Evolutionary conservation across 2,888 invertebrate genomes (phyloP).

Genomic region (Teleiodes luculella): DNA sequence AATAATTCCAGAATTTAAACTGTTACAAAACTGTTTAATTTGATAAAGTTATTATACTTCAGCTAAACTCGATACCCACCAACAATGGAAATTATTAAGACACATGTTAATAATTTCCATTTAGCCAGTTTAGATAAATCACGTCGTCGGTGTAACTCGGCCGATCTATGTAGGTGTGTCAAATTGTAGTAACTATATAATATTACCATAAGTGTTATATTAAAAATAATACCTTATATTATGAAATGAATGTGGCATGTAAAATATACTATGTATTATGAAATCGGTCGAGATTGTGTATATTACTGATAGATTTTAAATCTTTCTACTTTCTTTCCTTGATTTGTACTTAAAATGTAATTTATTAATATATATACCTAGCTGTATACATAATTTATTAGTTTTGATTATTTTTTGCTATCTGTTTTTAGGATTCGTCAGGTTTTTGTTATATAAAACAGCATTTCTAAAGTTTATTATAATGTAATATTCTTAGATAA

Average conservation of each 20-base stretch:
- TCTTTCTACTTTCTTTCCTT: background rate
- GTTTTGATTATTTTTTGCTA: background rate
- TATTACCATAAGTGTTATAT: constrained; percentile 20
- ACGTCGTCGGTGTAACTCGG: constrained; percentile 7
- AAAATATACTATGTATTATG: background rate
- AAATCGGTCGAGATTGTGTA: constrained; percentile 1
- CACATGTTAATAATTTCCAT: too few species aligned
- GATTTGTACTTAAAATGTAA: constrained; percentile 9
- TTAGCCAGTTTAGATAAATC: too few species aligned
- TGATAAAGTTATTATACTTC: too few species aligned
- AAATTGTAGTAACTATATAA: constrained; percentile 21
- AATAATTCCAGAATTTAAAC: too few species aligned
- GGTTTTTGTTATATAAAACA: too few species aligned
- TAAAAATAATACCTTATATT: background rate
- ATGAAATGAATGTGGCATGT: constrained; percentile 1
- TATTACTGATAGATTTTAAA: background rate
- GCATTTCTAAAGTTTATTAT: too few species aligned
- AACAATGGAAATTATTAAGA: too few species aligned
- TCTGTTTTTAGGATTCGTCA: background rate
- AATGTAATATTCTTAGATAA: too few species aligned
- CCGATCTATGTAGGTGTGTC: constrained; percentile 24
- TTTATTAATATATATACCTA: background rate
- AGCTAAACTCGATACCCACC: too few species aligned
- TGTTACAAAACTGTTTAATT: too few species aligned
- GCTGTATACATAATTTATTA: background rate